Percentiles rank a stretch among this genome's conserved stretches.
phyloP scores from a whole-genome alignment of 2,888 invertebrate species.

The Andrena camellia region DNA sequence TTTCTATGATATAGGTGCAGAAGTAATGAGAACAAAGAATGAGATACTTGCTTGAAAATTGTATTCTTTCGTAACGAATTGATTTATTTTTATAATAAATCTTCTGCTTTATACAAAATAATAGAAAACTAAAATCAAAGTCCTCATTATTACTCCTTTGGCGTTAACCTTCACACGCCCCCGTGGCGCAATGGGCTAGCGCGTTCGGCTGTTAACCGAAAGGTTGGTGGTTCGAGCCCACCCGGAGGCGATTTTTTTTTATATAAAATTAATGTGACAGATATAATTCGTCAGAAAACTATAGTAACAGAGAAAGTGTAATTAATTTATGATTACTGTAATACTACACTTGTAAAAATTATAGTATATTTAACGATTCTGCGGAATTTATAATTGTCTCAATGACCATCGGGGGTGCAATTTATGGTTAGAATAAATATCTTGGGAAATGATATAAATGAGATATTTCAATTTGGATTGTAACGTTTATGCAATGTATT shows the following conservation, averaged over 20 bases:
- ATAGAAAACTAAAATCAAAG: background rate
- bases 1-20: background rate
- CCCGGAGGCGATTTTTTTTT: slow-evolving; percentile 91
- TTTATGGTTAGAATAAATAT: background rate
- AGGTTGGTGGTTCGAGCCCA: slow-evolving; percentile 99
- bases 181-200: slow-evolving; percentile 98
- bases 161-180: slow-evolving; percentile 82
- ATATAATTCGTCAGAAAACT: background rate
- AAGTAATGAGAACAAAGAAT: background rate
- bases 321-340: background rate
- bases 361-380: background rate
- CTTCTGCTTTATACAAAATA: background rate
- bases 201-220: slow-evolving; percentile 99
- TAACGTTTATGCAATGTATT: background rate
- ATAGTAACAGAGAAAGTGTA: background rate
- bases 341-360: background rate
- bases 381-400: background rate
- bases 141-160: background rate
- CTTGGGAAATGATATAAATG: background rate
- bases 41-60: background rate
- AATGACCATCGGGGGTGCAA: background rate
- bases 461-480: background rate
- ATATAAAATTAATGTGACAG: background rate
- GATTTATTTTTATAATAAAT: background rate
- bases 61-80: background rate